Base-by-base conservation (phyloP, 64 coral and sea anemone species). In the Actinia tenebrosa region DNA sequence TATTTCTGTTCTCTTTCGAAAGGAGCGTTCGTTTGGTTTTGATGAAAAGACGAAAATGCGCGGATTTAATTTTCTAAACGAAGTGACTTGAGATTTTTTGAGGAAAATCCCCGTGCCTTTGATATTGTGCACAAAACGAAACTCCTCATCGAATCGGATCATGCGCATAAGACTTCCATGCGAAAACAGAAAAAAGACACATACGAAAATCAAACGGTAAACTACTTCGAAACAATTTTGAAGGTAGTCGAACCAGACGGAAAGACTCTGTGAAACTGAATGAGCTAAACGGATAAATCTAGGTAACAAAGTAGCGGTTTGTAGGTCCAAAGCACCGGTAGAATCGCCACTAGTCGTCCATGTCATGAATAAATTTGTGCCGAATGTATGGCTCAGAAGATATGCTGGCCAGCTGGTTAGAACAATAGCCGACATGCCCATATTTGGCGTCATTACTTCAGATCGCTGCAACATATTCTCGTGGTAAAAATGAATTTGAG, bases 401-500 rank as follows among this genome's bases (percentile, higher is more conserved):
- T 75, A 75, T 75, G 69, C 69, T 75, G 69, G 69, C 69, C 83
- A 85, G 83, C 83, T 85, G 83, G 55, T 30, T 18, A 44, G 25
- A 85, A 85, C 83, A 85, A 85, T 85, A 85, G 83, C 53, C 16
- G 50, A 17, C 52, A 85, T 85, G 83, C 83, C 83, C 83, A 53
- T 85, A 85, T 85, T 59, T 85, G 83, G 83, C 26, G 54, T 83
- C 46, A 83, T 83, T 83, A 83, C 54, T 83, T 58, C 80, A 52
- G 80, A 83, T 43, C 30, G 50, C 83, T 61, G 52, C 52, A 60
- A 61, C 83, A 85, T 85, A 85, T 85, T 85, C 83, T 64, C 83
- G 50, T 61, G 83, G 83, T 85, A 85, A 85, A 85, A 85, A 85
- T 85, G 83, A 85, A 85, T 85, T 85, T 85, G 56, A 56, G 52